These are phyloP conservation scores for Pseudochirops cupreus DNA, from an alignment of 2,797 vertebrate genomes.

Conservation along the genomic window DNA sequence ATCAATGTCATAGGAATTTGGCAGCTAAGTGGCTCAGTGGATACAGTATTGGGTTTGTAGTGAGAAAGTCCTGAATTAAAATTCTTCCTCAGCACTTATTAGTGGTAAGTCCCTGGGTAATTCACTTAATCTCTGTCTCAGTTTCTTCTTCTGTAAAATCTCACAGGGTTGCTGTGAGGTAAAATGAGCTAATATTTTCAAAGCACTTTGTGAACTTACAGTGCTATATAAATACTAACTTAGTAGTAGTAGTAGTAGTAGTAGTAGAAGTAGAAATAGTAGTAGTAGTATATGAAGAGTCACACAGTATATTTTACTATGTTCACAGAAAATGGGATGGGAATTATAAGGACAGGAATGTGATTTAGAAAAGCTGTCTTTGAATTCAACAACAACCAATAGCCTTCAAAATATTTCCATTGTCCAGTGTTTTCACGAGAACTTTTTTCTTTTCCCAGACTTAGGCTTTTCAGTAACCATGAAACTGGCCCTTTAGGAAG, in stretches of 20 bases:
- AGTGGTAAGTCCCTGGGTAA: neutral
- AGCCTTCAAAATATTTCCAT: conserved; percentile 3
- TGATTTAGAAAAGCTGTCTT: conserved; percentile 37
- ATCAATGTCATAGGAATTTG: neutral
- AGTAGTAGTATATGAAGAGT: neutral
- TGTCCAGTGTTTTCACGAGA: neutral
- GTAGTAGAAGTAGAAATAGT: too few species aligned
- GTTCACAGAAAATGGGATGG: neutral
- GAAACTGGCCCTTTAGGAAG: conserved; percentile 37
- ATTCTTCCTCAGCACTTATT: neutral
- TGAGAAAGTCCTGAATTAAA: neutral
- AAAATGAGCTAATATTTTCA: neutral
- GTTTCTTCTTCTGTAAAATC: neutral
- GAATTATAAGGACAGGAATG: neutral
- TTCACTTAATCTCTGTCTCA: neutral
- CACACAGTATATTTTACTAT: neutral
- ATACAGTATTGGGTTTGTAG: neutral
- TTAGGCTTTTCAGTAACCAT: conserved; percentile 32
- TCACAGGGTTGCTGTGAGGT: neutral
- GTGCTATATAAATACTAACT: neutral
- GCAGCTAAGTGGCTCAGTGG: neutral
- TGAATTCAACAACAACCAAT: neutral
- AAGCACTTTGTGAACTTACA: neutral
- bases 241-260: too few species aligned
- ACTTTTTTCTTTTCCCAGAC: neutral